These are phyloP conservation scores for Eristalinus sepulchralis DNA, from an alignment of 2,888 invertebrate species.

Conservation along the genomic window DNA sequence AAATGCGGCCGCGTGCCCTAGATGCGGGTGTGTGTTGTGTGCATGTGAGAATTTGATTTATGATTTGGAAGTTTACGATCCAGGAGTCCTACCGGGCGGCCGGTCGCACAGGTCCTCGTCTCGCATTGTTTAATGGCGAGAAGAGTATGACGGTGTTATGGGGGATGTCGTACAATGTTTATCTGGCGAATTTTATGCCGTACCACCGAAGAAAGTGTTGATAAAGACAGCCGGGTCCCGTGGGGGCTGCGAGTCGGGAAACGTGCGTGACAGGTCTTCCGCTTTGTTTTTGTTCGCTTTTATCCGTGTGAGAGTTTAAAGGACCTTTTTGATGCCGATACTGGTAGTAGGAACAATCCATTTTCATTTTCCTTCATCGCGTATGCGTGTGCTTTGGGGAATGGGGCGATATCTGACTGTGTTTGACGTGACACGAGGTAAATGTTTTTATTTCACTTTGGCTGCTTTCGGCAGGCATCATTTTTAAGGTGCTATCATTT, in stretches of 20 bases:
- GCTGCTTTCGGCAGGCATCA: background rate
- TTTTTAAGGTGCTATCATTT: background rate
- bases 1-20: conserved; percentile 15
- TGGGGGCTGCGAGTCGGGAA: background rate
- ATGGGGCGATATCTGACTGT: background rate
- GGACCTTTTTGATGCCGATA: conserved; percentile 18
- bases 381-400: background rate
- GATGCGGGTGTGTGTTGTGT: background rate
- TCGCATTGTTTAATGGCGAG: conserved; percentile 5
- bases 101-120: background rate
- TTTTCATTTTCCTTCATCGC: conserved; percentile 24
- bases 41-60: conserved; percentile 41
- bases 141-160: conserved; percentile 18
- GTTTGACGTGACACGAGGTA: background rate
- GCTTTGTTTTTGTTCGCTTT: background rate
- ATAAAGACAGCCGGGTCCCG: conserved; percentile 30
- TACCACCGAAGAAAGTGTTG: conserved; percentile 45
- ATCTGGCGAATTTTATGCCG: conserved; percentile 34
- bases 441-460: conserved; percentile 5
- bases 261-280: conserved; percentile 11
- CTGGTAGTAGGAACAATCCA: conserved; percentile 4
- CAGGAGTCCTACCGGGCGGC: background rate
- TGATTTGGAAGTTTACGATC: conserved; percentile 41
- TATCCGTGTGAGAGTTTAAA: conserved; percentile 7
- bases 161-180: conserved; percentile 20